These are phyloP conservation scores for Grammomys surdaster DNA, from an alignment of 2,113 vertebrate genomes.

Conservation along the genomic window DNA sequence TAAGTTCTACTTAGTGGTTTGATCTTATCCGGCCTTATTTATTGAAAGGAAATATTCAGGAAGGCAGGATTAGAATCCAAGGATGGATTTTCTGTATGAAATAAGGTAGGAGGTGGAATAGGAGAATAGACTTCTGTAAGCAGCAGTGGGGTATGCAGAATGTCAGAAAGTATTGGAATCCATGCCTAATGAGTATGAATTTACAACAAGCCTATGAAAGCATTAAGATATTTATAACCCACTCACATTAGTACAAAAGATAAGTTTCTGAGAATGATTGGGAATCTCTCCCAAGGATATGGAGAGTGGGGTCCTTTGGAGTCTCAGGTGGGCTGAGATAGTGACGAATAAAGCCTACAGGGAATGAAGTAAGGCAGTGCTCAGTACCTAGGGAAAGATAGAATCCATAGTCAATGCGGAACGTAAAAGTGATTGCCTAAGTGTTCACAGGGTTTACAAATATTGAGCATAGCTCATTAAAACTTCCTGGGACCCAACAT, in stretches of 20 bases:
- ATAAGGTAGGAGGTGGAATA: not conserved
- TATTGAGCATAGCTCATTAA: not conserved
- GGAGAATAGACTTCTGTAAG: slow-evolving; percentile 29
- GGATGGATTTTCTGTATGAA: slow-evolving; percentile 9
- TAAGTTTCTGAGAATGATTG: not conserved
- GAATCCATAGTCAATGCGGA: not conserved
- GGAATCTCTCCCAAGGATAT: not conserved
- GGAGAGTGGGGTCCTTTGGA: not conserved
- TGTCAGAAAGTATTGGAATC: slow-evolving; percentile 13
- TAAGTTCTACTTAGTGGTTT: not conserved
- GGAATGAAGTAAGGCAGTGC: not conserved
- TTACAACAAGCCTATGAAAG: not conserved
- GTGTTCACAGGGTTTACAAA: not conserved
- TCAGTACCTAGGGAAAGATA: not conserved
- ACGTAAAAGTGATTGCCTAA: not conserved
- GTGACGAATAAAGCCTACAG: not conserved
- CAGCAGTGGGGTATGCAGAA: not conserved
- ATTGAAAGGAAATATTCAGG: slow-evolving; percentile 46
- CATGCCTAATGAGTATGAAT: slow-evolving; percentile 1
- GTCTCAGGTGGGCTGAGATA: not conserved
- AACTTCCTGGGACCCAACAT: not conserved
- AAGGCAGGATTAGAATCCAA: not conserved
- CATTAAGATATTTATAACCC: not conserved
- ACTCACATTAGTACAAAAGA: not conserved
- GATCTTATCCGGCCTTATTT: slow-evolving; percentile 41